Evolutionary conservation across 2,113 vertebrate species (phyloP).

Genomic region (Lophochroa leadbeateri): DNA sequence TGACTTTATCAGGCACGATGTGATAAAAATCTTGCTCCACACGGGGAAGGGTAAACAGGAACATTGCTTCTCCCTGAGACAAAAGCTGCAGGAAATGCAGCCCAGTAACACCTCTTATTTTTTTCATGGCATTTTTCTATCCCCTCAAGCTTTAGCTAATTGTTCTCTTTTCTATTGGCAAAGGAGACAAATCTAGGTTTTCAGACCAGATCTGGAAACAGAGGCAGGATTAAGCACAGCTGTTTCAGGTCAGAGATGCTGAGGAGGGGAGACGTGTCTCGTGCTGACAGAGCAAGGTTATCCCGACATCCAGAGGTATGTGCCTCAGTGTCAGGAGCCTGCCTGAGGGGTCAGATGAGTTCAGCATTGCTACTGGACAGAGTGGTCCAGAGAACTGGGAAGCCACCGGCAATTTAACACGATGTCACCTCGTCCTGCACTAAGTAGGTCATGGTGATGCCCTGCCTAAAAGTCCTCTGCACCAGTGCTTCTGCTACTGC

Average conservation of each 20-base stretch:
- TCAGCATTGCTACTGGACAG: background rate
- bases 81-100: background rate
- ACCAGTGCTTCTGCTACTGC: background rate
- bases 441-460: constrained; percentile 35
- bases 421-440: background rate
- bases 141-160: background rate
- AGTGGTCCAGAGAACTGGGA: background rate
- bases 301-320: accelerated
- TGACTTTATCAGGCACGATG: accelerated
- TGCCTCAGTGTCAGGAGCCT: background rate
- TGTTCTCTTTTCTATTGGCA: background rate
- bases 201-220: constrained; percentile 1
- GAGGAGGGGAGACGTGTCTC: background rate
- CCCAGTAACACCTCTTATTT: background rate
- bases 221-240: background rate
- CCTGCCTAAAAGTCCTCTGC: background rate
- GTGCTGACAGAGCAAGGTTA: background rate
- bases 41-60: background rate
- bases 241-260: background rate
- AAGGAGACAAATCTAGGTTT: constrained; percentile 39
- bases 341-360: background rate
- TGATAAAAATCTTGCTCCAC: background rate
- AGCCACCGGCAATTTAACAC: background rate
- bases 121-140: background rate
- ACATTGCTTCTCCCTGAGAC: background rate